Evolutionary conservation across 2,888 invertebrate genomes (phyloP).

Genomic region (Zeuzera pyrina): DNA sequence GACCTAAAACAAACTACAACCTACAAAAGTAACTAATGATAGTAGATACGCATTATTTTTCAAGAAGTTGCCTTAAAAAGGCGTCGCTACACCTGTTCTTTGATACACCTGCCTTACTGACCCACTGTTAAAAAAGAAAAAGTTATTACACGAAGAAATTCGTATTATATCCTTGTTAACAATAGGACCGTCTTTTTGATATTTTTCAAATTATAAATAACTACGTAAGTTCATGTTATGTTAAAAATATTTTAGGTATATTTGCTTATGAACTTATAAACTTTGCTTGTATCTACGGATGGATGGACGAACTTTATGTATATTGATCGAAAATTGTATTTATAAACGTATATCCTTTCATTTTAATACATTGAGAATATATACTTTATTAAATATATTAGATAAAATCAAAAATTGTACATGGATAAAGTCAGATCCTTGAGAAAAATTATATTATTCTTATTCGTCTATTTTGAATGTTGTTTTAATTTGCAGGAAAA

Average conservation of each 20-base stretch:
- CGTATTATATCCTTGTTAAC: conserved; percentile 33
- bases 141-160: conserved; percentile 23
- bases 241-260: background rate
- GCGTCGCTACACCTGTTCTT: conserved; percentile 47
- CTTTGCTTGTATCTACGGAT: too few species aligned
- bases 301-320: too few species aligned
- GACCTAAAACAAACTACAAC: conserved; percentile 67
- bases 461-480: too few species aligned
- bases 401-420: too few species aligned
- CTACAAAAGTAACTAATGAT: conserved; percentile 37
- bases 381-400: too few species aligned
- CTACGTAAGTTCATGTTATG: conserved; percentile 1
- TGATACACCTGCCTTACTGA: conserved; percentile 52
- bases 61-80: conserved; percentile 28
- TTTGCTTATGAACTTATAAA: background rate
- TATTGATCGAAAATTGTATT: too few species aligned
- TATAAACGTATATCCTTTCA: too few species aligned
- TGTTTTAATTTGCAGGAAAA: too few species aligned
- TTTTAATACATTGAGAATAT: too few species aligned
- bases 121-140: conserved; percentile 42
- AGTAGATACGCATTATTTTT: conserved; percentile 41
- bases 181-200: conserved; percentile 21
- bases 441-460: too few species aligned
- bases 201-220: conserved; percentile 12
- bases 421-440: too few species aligned